Conservation (phyloP, 2,888 invertebrate species). For the Salpingus planirostris region DNA sequence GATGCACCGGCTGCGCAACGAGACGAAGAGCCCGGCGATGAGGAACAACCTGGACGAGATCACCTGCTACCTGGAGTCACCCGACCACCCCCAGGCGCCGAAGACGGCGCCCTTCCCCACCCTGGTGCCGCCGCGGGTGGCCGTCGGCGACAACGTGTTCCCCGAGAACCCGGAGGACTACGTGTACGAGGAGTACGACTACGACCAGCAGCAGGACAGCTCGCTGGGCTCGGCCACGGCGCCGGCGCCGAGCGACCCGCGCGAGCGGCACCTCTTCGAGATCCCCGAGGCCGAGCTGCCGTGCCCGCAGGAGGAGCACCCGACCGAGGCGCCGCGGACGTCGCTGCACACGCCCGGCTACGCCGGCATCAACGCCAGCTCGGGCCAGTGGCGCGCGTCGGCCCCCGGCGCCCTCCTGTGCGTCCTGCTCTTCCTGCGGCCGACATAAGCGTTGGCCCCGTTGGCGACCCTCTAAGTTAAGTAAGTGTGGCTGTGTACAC, state of each 20-base stretch:
- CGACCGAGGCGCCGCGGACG: slow-evolving; percentile 30
- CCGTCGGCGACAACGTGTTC: slow-evolving; percentile 4
- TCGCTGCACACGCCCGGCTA: slow-evolving; percentile 28
- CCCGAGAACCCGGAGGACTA: slow-evolving; percentile 18
- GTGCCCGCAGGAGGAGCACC: slow-evolving; percentile 36
- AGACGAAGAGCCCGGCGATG: slow-evolving; percentile 63
- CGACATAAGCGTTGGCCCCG: slow-evolving; percentile 6
- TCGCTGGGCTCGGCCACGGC: slow-evolving; percentile 18
- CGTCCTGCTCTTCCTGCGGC: slow-evolving; percentile 13
- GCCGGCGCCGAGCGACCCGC: slow-evolving; percentile 21
- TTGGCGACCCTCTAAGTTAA: neutral
- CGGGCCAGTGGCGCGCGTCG: slow-evolving; percentile 7
- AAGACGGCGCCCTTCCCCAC: too few relatives aligned
- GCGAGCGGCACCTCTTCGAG: slow-evolving; percentile 26
- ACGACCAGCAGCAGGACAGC: slow-evolving; percentile 26
- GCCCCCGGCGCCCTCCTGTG: slow-evolving; percentile 6
- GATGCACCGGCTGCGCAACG: slow-evolving; percentile 66
- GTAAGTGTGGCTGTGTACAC: slow-evolving; percentile 14
- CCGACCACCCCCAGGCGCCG: slow-evolving; percentile 9
- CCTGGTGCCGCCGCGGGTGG: too few relatives aligned
- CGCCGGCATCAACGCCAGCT: slow-evolving; percentile 21
- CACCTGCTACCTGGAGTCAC: slow-evolving; percentile 55
- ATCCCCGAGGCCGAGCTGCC: slow-evolving; percentile 33
- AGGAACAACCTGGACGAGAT: slow-evolving; percentile 61
- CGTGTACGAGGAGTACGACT: slow-evolving; percentile 21